Evolutionary conservation across 2,113 vertebrate genomes (phyloP).

Genomic region (Callipepla squamata): DNA sequence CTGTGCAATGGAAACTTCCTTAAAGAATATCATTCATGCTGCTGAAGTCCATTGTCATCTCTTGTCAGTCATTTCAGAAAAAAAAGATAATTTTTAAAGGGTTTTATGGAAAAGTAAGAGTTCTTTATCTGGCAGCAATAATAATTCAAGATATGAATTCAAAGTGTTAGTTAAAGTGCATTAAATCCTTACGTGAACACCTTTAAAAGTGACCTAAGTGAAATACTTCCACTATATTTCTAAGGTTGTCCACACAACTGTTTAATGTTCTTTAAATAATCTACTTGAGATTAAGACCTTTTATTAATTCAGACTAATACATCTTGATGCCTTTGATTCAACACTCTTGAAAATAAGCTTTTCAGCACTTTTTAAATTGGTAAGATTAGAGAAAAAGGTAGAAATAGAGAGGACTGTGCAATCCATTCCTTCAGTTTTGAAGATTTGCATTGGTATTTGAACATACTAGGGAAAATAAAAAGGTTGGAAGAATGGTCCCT

Average conservation of each 20-base stretch:
- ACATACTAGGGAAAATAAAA: rapidly evolving
- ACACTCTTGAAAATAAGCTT: not conserved
- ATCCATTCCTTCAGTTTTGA: not conserved
- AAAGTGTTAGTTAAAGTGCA: not conserved
- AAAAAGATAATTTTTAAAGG: not conserved
- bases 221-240: constrained; percentile 21
- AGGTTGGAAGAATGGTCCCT: not conserved
- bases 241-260: not conserved
- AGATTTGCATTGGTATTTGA: rapidly evolving
- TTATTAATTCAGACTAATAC: constrained; percentile 8
- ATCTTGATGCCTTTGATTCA: not conserved
- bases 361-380: not conserved
- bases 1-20: not conserved
- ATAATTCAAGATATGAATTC: constrained; percentile 16
- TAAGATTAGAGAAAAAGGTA: not conserved
- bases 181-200: not conserved
- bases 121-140: not conserved
- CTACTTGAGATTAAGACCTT: not conserved
- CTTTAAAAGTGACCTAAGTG: constrained; percentile 13
- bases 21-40: not conserved
- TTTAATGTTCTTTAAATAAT: constrained; percentile 40
- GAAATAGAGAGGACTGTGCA: not conserved
- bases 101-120: not conserved
- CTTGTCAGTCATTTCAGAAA: not conserved
- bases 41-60: not conserved